A percentile compares a stretch with the other conserved stretches of the same genome.
These are phyloP conservation scores for Oryzias javanicus DNA, from an alignment of 2,113 vertebrate genomes.

Conservation along the genomic window DNA sequence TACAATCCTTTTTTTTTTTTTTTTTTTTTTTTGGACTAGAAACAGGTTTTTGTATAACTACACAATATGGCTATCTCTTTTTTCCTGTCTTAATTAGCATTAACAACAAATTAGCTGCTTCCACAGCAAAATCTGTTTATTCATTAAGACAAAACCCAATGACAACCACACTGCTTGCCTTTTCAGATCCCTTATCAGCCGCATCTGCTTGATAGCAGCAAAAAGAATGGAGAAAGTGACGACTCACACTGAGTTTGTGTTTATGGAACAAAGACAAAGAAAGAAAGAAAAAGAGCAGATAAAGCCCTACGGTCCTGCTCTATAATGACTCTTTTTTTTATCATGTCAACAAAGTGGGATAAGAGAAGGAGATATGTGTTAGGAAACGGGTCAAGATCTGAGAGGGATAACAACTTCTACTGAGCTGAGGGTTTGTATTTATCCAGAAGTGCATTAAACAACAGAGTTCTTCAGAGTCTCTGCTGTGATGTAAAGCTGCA, in stretches of 20 bases:
- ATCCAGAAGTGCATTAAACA: constrained; percentile 42
- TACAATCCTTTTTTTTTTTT: too few relatives aligned
- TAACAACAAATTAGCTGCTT: too few relatives aligned
- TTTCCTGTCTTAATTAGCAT: too few relatives aligned
- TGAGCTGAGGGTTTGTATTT: constrained; percentile 29
- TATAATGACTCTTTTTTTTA: constrained; percentile 42
- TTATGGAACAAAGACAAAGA: constrained; percentile 15
- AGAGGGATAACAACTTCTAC: constrained; percentile 18
- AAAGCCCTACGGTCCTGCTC: constrained; percentile 21
- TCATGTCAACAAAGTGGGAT: constrained; percentile 38
- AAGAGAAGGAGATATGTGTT: constrained; percentile 16
- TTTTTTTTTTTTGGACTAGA: too few relatives aligned
- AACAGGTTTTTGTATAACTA: too few relatives aligned
- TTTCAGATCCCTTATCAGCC: not conserved
- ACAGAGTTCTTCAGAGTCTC: constrained; percentile 9
- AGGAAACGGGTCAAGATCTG: constrained; percentile 3
- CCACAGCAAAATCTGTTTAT: too few relatives aligned
- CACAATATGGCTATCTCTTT: too few relatives aligned
- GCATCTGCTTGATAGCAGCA: not conserved
- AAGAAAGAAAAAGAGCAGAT: constrained; percentile 24
- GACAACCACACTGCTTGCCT: not conserved
- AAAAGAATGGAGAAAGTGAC: constrained; percentile 3
- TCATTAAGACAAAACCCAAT: too few relatives aligned
- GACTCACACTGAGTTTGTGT: constrained; percentile 13
- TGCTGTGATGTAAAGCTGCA: constrained; percentile 13